Base-by-base conservation (phyloP, 1,140 invertebrate genomes). In the Elysia chlorotica region DNA sequence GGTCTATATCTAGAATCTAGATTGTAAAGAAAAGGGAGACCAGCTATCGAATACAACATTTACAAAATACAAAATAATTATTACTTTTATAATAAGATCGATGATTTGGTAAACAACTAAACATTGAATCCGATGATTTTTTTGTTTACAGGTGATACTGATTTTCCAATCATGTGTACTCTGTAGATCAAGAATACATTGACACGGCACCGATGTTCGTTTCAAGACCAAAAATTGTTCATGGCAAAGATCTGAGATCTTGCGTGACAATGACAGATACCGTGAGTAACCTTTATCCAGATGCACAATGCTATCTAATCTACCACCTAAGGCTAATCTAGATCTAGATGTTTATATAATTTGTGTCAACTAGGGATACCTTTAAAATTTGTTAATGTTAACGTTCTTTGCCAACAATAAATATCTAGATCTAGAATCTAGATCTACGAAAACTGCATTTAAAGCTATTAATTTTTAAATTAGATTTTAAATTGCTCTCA, bases 141-240 rank as follows among this genome's bases (percentile, higher is more conserved):
- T 48, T n/a, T 48, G 10, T 48, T 48, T 23, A 4, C 17, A 36
- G 38, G n/a, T n/a, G n/a, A n/a, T n/a, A n/a, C n/a, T n/a, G n/a
- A n/a, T n/a, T n/a, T n/a, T n/a, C n/a, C n/a, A n/a, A n/a, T n/a
- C n/a, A n/a, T n/a, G n/a, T n/a, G n/a, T n/a, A n/a, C n/a, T n/a
- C n/a, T n/a, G n/a, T n/a, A n/a, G n/a, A n/a, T n/a, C n/a, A n/a
- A n/a, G n/a, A n/a, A n/a, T n/a, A n/a, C n/a, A n/a, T n/a, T n/a
- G n/a, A n/a, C n/a, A n/a, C n/a, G n/a, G n/a, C n/a, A n/a, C n/a
- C n/a, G n/a, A 71, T 71, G 69, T 71, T 71, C 63, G 59, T 71
- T 62, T 71, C 69, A 31, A 71, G 69, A 63, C 59, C 48, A 0
- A 10, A 63, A 36, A 30, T 71, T 31, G 6, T 71, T 62, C 69